phyloP scores from a whole-genome alignment of 2,113 vertebrate species.

The Nymphicus hollandicus region DNA sequence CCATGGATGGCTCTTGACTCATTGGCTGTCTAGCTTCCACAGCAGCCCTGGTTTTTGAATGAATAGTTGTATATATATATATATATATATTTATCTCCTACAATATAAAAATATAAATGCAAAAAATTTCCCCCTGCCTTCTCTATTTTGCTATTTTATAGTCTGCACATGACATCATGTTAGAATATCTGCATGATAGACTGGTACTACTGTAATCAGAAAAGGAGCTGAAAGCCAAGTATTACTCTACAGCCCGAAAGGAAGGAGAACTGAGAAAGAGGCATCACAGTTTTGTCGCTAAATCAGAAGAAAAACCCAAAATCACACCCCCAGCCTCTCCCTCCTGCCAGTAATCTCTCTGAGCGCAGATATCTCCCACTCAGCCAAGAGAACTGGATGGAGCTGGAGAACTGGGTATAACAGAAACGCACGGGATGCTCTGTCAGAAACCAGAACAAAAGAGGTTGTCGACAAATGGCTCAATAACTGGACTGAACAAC shows the following conservation, averaged over 20 bases:
- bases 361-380: neutral
- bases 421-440: neutral
- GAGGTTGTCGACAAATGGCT: slow-evolving; percentile 33
- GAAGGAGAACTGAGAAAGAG: slow-evolving; percentile 19
- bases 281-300: slow-evolving; percentile 59
- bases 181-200: slow-evolving; percentile 40
- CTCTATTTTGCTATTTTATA: slow-evolving; percentile 52
- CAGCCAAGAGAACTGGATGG: neutral
- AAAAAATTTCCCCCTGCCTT: slow-evolving; percentile 40
- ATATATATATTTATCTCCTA: slow-evolving; percentile 57
- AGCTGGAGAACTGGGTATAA: neutral
- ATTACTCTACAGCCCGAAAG: slow-evolving; percentile 53
- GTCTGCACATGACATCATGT: slow-evolving; percentile 52
- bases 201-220: slow-evolving; percentile 39
- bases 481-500: slow-evolving; percentile 29
- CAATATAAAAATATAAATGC: slow-evolving; percentile 67
- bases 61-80: slow-evolving; percentile 48
- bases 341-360: neutral
- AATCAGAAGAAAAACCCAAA: slow-evolving; percentile 6
- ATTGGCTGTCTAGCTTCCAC: slow-evolving; percentile 68
- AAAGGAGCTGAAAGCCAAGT: slow-evolving; percentile 48
- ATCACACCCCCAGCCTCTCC: neutral
- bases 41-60: slow-evolving; percentile 68
- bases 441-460: neutral
- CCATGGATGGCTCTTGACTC: slow-evolving; percentile 59